phyloP scores from a whole-genome alignment of 2,888 invertebrate species.

The Agriopis marginaria region DNA sequence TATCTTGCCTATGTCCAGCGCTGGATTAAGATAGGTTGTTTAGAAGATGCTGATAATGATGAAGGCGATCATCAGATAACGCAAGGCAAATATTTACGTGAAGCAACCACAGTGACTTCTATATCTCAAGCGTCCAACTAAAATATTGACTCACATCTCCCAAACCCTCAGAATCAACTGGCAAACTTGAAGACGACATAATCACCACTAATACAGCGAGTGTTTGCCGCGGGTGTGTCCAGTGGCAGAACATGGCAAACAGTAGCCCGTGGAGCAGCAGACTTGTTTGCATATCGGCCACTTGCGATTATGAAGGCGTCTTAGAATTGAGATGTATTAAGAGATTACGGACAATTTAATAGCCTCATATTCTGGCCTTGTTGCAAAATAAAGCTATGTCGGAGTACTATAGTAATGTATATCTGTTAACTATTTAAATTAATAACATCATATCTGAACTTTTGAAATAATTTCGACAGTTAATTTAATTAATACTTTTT shows the following conservation, averaged over 20 bases:
- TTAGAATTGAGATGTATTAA: slow-evolving; percentile 21
- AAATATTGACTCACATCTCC: slow-evolving; percentile 12
- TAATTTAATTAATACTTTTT: too few relatives aligned
- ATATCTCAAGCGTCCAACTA: neutral
- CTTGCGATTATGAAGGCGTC: slow-evolving; percentile 18
- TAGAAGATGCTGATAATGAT: too few relatives aligned
- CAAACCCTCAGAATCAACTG: slow-evolving; percentile 6
- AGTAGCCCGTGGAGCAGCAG: neutral
- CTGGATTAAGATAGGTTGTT: too few relatives aligned
- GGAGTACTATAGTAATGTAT: too few relatives aligned
- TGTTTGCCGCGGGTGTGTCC: slow-evolving; percentile 32
- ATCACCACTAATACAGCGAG: slow-evolving; percentile 39
- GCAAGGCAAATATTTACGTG: too few relatives aligned
- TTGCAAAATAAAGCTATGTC: too few relatives aligned
- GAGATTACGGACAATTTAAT: slow-evolving; percentile 12
- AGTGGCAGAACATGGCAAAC: slow-evolving; percentile 11
- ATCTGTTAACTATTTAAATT: too few relatives aligned
- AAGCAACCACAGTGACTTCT: neutral
- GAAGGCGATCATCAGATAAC: too few relatives aligned
- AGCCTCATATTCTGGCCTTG: neutral
- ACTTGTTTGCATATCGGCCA: slow-evolving; percentile 29
- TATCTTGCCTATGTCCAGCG: too few relatives aligned
- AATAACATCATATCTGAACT: too few relatives aligned
- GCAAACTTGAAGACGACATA: slow-evolving; percentile 26
- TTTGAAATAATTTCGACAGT: too few relatives aligned